phyloP scores from a whole-genome alignment of 2,797 vertebrate species.

The Cephalopachus bancanus region DNA sequence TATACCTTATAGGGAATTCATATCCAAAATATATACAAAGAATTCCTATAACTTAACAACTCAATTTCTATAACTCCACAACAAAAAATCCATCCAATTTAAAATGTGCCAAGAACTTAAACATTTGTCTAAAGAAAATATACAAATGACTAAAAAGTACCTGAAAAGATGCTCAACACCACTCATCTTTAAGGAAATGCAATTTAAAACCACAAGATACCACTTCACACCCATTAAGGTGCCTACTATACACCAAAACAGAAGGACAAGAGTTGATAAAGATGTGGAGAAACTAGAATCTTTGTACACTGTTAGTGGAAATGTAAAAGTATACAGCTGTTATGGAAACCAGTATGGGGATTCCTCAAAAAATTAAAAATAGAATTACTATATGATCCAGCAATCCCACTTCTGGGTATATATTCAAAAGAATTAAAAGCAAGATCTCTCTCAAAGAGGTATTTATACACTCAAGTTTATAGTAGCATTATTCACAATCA shows the following conservation, averaged over 20 bases:
- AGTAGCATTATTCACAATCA: background rate
- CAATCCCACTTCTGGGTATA: background rate
- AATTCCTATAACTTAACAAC: background rate
- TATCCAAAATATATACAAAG: background rate
- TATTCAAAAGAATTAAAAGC: background rate
- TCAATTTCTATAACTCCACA: background rate
- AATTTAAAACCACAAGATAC: background rate
- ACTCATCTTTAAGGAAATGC: background rate
- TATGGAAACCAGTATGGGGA: background rate
- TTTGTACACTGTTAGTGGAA: background rate
- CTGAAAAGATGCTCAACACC: background rate
- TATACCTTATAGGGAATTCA: background rate
- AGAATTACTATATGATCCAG: background rate
- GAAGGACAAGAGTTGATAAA: background rate
- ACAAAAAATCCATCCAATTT: background rate
- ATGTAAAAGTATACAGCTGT: background rate
- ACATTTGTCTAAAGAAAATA: background rate
- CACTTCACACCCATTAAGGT: background rate
- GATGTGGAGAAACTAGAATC: background rate
- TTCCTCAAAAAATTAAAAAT: background rate
- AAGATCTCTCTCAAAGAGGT: background rate
- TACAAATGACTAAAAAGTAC: background rate
- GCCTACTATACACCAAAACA: background rate
- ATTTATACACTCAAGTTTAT: background rate
- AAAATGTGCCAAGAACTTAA: background rate